These are phyloP conservation scores for Hesperia comma DNA, from an alignment of 2,888 invertebrate species.

Conservation along the genomic window DNA sequence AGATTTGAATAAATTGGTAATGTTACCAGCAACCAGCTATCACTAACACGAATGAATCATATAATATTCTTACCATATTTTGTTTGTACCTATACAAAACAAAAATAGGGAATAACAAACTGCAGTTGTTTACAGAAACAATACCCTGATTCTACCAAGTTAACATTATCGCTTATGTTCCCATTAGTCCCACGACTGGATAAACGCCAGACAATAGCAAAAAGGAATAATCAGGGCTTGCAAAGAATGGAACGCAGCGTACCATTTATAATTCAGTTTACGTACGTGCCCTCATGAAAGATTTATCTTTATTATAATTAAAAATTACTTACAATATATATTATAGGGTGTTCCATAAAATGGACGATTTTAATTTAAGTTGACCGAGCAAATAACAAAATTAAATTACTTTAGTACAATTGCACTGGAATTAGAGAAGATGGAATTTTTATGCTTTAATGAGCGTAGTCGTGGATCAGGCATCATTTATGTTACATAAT, in stretches of 20 bases:
- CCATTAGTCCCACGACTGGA: conserved; percentile 21
- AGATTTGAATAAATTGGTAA: no score
- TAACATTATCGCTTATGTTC: conserved; percentile 24
- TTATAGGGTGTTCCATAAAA: no score
- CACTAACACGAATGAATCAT: background rate
- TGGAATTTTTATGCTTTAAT: no score
- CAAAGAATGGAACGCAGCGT: conserved; percentile 2
- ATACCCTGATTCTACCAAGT: conserved; percentile 16
- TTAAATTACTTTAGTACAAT: no score
- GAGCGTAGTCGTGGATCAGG: no score
- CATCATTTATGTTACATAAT: no score
- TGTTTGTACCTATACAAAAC: background rate
- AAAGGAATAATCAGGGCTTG: conserved; percentile 17
- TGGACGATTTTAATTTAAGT: no score
- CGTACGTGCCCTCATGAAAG: background rate
- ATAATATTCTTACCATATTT: background rate
- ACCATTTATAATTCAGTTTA: conserved; percentile 1
- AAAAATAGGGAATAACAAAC: background rate
- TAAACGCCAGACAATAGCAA: conserved; percentile 22
- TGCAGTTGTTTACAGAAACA: conserved; percentile 16
- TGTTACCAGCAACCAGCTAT: no score
- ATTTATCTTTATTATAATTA: no score
- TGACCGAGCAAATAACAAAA: no score
- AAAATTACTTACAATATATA: no score
- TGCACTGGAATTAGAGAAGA: no score